Base-by-base conservation (phyloP, 2,888 invertebrate species). In the Agrotis segetum region DNA sequence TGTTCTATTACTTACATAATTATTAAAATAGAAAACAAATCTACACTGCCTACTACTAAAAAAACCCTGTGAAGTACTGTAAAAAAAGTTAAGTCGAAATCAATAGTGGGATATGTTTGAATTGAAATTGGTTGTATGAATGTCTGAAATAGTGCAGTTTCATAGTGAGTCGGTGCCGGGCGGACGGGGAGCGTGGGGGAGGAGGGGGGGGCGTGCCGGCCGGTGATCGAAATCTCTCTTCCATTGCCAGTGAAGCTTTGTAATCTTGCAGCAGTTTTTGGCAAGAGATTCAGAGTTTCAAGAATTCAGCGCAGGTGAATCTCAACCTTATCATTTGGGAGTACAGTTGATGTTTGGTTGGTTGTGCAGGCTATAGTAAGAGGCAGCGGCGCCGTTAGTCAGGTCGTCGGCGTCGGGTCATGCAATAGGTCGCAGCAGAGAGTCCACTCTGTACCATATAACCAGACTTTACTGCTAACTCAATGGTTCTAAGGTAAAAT, bases 201-300 rank as follows among this genome's bases (percentile, higher is more conserved):
- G 16, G 29, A 53, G 53, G 66, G 49, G 50, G 29, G 55, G 61
- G 71, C 2, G 17, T n/a, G 16, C 52, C 69, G 46, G 58, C 47
- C 52, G 53, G 60, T 82, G 83, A 84, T 85, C 80, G 81, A 83
- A 79, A 82, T 82, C 82, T 80, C 70, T 74, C 67, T 79, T 64
- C 67, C 71, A 61, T 77, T 79, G 83, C 85, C 78, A 81, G 80
- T 73, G 71, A 71, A 74, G 81, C 79, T 85, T 83, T 84, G 83
- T 79, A 83, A 86, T 82, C 80, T 82, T 80, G 81, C 82, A 67
- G 81, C 76, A 76, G 83, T 84, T 83, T 85, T 86, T 85, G 87
- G 88, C 87, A 85, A 81, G 76, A 74, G 46, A 69, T 63, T 50
- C 29, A 66, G 5, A n/a, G 11, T 40, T 40, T 40, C 40, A 40